A percentile compares a stretch with the other conserved stretches of the same genome.
These are phyloP conservation scores for Lithobates sylvaticus DNA, from an alignment of 2,797 vertebrate species.

Conservation along the genomic window DNA sequence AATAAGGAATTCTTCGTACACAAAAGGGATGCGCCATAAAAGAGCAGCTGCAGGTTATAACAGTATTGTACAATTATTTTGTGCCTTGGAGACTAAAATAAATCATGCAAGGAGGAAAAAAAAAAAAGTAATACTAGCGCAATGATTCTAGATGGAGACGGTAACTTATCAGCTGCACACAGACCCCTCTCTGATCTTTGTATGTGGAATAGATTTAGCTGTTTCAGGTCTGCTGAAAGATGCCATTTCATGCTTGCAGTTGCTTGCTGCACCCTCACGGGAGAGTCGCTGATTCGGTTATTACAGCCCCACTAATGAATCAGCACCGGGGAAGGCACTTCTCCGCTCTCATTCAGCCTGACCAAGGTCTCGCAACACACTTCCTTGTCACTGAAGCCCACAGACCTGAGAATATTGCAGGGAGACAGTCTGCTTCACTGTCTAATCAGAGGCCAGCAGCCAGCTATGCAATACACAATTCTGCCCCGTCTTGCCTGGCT, in stretches of 20 bases:
- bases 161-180: slow-evolving; percentile 10
- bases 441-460: neutral
- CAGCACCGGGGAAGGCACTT: slow-evolving; percentile 13
- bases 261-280: slow-evolving; percentile 34
- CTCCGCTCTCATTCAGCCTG: neutral
- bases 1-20: neutral
- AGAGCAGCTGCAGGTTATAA: neutral
- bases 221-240: neutral
- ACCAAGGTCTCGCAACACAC: neutral
- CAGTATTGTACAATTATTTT: neutral
- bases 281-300: slow-evolving; percentile 34
- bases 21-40: neutral
- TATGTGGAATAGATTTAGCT: slow-evolving; percentile 7
- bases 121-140: neutral
- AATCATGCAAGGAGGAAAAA: neutral
- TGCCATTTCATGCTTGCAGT: slow-evolving; percentile 44
- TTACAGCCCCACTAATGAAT: slow-evolving; percentile 44
- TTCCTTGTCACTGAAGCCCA: neutral
- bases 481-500: neutral
- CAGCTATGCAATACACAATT: neutral
- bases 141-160: neutral
- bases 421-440: neutral
- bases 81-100: neutral
- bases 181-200: slow-evolving; percentile 19
- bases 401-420: neutral